Evolutionary conservation across 2,888 invertebrate species (phyloP).

Genomic region (Agriopis marginaria): DNA sequence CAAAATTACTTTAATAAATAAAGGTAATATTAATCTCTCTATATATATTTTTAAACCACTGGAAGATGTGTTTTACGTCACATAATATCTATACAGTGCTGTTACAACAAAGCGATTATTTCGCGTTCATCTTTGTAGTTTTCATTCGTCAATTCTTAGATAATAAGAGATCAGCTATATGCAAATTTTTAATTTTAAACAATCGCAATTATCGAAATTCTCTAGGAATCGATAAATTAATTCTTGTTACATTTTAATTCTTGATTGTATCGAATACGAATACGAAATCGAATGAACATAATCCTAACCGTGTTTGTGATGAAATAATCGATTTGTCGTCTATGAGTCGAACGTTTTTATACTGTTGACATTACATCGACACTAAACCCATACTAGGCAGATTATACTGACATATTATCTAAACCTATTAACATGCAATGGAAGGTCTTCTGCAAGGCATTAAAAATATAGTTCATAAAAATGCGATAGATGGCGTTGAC

Average conservation of each 20-base stretch:
- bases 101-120: slow-evolving; percentile 48
- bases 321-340: slow-evolving; percentile 47
- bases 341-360: slow-evolving; percentile 20
- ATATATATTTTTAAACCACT: slow-evolving; percentile 57
- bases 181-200: slow-evolving; percentile 1
- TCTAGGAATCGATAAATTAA: not conserved
- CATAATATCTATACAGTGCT: slow-evolving; percentile 47
- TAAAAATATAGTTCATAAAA: no score
- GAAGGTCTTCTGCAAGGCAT: no score
- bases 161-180: slow-evolving; percentile 57
- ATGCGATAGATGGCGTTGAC: no score
- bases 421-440: no score
- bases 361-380: slow-evolving; percentile 14
- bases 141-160: slow-evolving; percentile 40
- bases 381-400: not conserved
- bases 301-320: slow-evolving; percentile 12
- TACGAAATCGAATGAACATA: not conserved
- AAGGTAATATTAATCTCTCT: slow-evolving; percentile 53
- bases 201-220: not conserved
- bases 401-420: not conserved
- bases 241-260: not conserved
- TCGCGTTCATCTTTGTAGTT: slow-evolving; percentile 30
- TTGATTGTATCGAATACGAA: not conserved
- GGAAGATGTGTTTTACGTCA: slow-evolving; percentile 58
- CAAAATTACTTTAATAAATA: slow-evolving; percentile 44